Conservation (phyloP, 2,888 invertebrate species). For the Xanthostigma xanthostigma region DNA sequence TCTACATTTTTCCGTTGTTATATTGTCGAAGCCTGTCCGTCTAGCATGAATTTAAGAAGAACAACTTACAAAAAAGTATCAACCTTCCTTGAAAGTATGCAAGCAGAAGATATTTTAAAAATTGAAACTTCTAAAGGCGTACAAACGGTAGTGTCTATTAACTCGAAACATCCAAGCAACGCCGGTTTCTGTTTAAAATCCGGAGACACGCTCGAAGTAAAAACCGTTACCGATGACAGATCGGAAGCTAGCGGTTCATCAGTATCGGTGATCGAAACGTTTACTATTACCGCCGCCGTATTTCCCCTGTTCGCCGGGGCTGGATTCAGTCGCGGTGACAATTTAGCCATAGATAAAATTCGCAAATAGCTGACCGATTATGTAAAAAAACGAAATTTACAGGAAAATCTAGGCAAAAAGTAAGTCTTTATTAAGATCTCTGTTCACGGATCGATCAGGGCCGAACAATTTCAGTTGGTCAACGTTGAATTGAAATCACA, state of each 20-base stretch:
- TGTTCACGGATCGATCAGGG: no score
- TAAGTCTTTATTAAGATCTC: no score
- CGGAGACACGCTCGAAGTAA: conserved; percentile 11
- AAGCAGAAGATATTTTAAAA: conserved; percentile 31
- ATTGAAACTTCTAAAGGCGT: no score
- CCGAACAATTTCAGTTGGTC: no score
- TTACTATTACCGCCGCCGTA: no score
- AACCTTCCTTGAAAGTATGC: conserved; percentile 68
- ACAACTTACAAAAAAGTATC: conserved; percentile 79
- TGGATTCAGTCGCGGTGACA: conserved; percentile 20
- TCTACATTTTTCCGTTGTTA: conserved; percentile 67
- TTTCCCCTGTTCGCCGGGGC: no score
- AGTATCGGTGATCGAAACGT: no score
- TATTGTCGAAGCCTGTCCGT: conserved; percentile 48
- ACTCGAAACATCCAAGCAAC: conserved; percentile 40
- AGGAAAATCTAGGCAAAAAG: no score
- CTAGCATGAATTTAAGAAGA: conserved; percentile 59
- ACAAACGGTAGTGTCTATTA: conserved; percentile 50
- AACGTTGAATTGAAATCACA: no score
- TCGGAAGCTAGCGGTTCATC: no score
- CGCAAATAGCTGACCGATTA: conserved; percentile 55
- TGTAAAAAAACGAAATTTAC: conserved; percentile 40
- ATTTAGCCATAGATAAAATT: conserved; percentile 35
- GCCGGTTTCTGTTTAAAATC: conserved; percentile 29
- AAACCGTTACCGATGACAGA: no score